Conservation (phyloP, 1,140 invertebrate genomes). For the Drosophila obscura region DNA sequence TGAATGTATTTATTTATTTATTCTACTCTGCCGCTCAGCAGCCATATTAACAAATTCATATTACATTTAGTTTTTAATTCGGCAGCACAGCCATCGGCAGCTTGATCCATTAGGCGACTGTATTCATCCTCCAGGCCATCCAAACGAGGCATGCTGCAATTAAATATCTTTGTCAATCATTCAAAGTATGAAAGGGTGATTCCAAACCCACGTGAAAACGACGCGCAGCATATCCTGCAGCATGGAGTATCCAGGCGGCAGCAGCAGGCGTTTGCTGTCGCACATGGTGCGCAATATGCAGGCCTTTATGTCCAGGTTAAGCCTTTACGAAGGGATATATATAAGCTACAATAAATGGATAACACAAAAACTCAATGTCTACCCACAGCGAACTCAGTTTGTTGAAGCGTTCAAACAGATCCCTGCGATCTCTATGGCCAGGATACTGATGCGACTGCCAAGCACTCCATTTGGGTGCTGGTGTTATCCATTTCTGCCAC, state of each 20-base stretch:
- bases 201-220: conserved; percentile 66
- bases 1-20: conserved; percentile 4
- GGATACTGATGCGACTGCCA: conserved; percentile 42
- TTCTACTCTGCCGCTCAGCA: conserved; percentile 50
- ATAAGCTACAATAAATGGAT: not conserved
- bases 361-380: not conserved
- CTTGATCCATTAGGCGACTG: conserved; percentile 52
- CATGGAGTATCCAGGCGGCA: conserved; percentile 79
- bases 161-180: not conserved
- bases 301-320: conserved; percentile 70
- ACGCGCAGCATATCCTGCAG: conserved; percentile 72
- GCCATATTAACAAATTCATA: conserved; percentile 66
- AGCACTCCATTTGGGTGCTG: conserved; percentile 35
- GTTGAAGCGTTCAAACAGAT: conserved; percentile 62
- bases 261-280: conserved; percentile 64
- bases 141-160: conserved; percentile 61
- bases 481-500: conserved; percentile 51
- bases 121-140: conserved; percentile 74
- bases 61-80: conserved; percentile 60
- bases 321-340: conserved; percentile 16
- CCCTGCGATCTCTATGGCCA: conserved; percentile 66
- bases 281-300: conserved; percentile 75
- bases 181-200: not conserved
- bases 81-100: conserved; percentile 48
- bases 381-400: conserved; percentile 63